Evolutionary conservation across 1,140 invertebrate genomes (phyloP), one percentile per base, ranked within the genome.

Genomic region (Diabrotica virgifera): DNA sequence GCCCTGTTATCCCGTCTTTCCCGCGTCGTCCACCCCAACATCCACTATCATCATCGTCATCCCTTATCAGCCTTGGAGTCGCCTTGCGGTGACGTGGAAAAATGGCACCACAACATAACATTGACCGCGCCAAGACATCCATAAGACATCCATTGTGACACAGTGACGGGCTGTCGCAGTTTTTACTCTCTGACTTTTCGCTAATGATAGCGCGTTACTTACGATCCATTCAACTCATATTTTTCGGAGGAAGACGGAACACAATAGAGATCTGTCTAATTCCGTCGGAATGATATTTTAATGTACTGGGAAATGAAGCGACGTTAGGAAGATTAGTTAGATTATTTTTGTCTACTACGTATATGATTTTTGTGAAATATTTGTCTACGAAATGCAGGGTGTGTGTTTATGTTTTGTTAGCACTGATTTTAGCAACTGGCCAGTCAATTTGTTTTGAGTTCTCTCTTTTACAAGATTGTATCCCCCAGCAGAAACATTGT

Each of bases 41-140:
- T 46, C 40, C n/a, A 46, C 40, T 46, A 46, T 46, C 64, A 58
- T 55, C 66, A 54, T 58, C 62, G 53, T 65, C 70, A 61, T 72
- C 68, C 70, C 72, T 76, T 76, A 76, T 76, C 75, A 75, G 74
- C 73, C 75, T 70, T 72, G 74, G 72, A 73, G 75, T 75, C 75
- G 75, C 75, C 75, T 75, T 75, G 73, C 70, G 71, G 72, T 76
- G 75, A 76, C 75, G 75, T 76, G 74, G 75, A 76, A 76, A 76
- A 76, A 76, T 76, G 69, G 73, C 75, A 74, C 67, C 73, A 73
- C 72, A 75, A 75, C 75, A 76, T 76, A 75, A 76, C 75, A 76
- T 74, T 76, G 75, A 75, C 75, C 74, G 75, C 68, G 67, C 65
- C n/a, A 66, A 74, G 73, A 74, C 71, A 75, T 76, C 75, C 69